Evolutionary conservation across 2,797 vertebrate species (phyloP).

Genomic region (Scolopax rusticola): DNA sequence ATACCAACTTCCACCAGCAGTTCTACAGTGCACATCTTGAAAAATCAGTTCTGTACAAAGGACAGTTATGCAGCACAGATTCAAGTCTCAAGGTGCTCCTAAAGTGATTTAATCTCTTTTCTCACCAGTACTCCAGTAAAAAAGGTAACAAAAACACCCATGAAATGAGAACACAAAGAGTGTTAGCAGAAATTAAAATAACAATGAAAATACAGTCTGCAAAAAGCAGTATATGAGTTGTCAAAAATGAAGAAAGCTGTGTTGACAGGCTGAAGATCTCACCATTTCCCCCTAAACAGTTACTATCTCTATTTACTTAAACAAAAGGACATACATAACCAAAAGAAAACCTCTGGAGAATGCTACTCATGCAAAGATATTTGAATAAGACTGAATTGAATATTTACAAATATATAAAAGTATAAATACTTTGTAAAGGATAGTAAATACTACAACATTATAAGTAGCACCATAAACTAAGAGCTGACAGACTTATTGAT

Average conservation of each 20-base stretch:
- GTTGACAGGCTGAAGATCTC: neutral
- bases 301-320: neutral
- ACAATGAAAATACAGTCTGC: neutral
- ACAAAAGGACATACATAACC: neutral
- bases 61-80: neutral
- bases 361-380: neutral
- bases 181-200: neutral
- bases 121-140: neutral
- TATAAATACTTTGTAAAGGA: neutral
- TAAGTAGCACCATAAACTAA: neutral
- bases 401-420: slow-evolving; percentile 33
- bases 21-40: neutral
- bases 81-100: neutral
- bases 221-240: neutral
- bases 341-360: neutral
- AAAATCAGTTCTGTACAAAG: neutral
- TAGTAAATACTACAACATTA: neutral
- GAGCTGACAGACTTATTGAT: neutral
- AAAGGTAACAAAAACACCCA: neutral
- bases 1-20: neutral
- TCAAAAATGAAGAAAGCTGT: neutral
- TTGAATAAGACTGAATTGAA: neutral
- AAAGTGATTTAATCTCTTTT: neutral
- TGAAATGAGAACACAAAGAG: neutral
- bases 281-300: neutral